phyloP scores from a whole-genome alignment of 2,888 invertebrate genomes.

The Flexamia atlantica region DNA sequence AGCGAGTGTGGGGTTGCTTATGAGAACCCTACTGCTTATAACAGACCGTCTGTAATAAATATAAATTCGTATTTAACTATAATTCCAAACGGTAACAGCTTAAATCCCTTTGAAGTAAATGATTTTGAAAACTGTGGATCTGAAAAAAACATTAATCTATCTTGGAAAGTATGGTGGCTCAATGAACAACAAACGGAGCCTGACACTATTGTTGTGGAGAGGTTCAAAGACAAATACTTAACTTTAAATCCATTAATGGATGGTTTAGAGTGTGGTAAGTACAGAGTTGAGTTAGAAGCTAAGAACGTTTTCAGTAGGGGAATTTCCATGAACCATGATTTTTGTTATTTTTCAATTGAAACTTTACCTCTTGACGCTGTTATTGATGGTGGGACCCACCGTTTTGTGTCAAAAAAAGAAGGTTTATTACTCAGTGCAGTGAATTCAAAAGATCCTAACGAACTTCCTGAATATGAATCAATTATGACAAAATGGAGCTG shows the following conservation, averaged over 20 bases:
- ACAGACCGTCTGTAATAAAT: background rate
- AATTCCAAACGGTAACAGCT: background rate
- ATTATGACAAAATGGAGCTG: constrained; percentile 21
- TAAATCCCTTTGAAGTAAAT: background rate
- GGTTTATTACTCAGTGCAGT: background rate
- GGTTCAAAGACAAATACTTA: background rate
- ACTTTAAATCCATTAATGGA: background rate
- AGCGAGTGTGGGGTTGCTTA: background rate
- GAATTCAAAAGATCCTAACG: background rate
- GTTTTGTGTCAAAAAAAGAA: background rate
- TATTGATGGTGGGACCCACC: background rate
- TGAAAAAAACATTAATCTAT: background rate
- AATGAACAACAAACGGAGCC: background rate
- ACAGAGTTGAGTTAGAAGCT: background rate
- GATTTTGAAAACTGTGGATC: background rate
- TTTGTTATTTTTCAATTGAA: background rate
- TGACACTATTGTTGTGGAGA: background rate
- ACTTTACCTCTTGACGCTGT: background rate
- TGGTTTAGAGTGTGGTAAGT: background rate
- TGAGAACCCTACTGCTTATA: background rate
- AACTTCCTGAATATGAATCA: background rate
- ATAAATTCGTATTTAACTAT: background rate
- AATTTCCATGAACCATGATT: background rate
- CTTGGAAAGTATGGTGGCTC: background rate
- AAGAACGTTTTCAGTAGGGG: background rate